These are phyloP conservation scores for Redunca redunca DNA, from an alignment of 2,113 vertebrate genomes.

Conservation along the genomic window DNA sequence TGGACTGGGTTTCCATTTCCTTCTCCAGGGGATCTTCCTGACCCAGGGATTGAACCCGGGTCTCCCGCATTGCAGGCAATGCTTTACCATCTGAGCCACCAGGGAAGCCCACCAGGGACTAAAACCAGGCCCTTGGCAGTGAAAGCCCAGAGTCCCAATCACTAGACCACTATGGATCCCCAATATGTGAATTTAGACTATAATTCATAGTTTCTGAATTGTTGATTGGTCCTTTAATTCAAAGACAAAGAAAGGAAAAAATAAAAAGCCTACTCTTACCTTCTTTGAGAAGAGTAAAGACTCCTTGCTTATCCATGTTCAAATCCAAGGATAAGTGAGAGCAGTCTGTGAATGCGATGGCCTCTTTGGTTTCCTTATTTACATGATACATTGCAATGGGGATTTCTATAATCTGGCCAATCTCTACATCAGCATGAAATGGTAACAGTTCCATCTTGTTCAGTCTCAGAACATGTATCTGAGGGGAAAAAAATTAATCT, in stretches of 20 bases:
- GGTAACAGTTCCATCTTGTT: slow-evolving; percentile 75
- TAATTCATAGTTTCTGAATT: slow-evolving; percentile 6
- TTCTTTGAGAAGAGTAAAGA: slow-evolving; percentile 71
- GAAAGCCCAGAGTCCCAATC: neutral
- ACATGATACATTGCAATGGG: slow-evolving; percentile 75
- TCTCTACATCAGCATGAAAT: slow-evolving; percentile 71
- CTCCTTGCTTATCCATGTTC: slow-evolving; percentile 74
- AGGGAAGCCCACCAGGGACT: neutral
- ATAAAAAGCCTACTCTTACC: slow-evolving; percentile 50
- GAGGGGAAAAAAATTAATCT: neutral
- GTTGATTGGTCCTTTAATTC: neutral
- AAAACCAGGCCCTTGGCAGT: neutral
- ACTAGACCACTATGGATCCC: neutral
- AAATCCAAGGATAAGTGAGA: slow-evolving; percentile 74
- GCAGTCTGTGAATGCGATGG: slow-evolving; percentile 75
- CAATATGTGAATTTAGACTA: neutral
- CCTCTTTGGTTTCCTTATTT: slow-evolving; percentile 39
- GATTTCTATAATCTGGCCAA: slow-evolving; percentile 74
- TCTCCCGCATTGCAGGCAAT: too few relatives aligned
- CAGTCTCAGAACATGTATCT: slow-evolving; percentile 77
- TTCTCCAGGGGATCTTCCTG: too few relatives aligned
- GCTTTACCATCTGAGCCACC: too few relatives aligned
- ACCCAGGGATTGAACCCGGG: too few relatives aligned
- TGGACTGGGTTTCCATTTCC: too few relatives aligned
- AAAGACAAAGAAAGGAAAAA: neutral